A percentile compares a stretch with the other conserved stretches of the same genome.
Evolutionary conservation across 2,888 invertebrate genomes (phyloP).

Genomic region (Mimas tiliae): DNA sequence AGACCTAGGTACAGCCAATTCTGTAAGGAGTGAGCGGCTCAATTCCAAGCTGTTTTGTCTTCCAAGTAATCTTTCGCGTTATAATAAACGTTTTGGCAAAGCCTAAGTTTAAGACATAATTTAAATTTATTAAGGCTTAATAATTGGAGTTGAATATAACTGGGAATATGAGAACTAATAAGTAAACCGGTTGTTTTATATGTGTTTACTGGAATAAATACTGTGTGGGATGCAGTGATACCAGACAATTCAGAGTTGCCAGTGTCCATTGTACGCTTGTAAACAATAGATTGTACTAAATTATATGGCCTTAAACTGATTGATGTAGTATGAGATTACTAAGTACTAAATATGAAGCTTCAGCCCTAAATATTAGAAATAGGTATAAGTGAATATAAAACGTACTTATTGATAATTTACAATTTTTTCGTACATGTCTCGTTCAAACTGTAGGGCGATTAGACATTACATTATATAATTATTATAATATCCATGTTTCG

Average conservation of each 20-base stretch:
- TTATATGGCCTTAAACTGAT: not conserved
- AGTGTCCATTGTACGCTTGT: no score
- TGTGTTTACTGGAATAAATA: not conserved
- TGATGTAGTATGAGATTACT: not conserved
- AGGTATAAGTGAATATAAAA: not conserved
- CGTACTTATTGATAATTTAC: not conserved
- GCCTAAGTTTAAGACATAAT: no score
- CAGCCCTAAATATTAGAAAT: not conserved
- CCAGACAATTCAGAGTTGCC: not conserved
- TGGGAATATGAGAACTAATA: no score
- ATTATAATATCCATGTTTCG: conserved; percentile 16
- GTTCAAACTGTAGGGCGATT: not conserved
- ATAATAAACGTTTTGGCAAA: no score
- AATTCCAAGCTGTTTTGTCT: no score
- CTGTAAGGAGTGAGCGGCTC: no score
- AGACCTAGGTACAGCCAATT: no score
- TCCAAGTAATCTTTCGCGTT: no score
- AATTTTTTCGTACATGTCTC: not conserved
- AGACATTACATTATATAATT: conserved; percentile 1
- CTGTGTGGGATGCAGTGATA: not conserved
- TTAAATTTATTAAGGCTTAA: no score
- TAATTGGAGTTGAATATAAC: no score
- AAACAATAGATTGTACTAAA: not conserved
- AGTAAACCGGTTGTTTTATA: no score
- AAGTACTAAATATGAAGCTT: not conserved